Conservation (phyloP, 2,113 vertebrate genomes). For the Upupa epops region DNA sequence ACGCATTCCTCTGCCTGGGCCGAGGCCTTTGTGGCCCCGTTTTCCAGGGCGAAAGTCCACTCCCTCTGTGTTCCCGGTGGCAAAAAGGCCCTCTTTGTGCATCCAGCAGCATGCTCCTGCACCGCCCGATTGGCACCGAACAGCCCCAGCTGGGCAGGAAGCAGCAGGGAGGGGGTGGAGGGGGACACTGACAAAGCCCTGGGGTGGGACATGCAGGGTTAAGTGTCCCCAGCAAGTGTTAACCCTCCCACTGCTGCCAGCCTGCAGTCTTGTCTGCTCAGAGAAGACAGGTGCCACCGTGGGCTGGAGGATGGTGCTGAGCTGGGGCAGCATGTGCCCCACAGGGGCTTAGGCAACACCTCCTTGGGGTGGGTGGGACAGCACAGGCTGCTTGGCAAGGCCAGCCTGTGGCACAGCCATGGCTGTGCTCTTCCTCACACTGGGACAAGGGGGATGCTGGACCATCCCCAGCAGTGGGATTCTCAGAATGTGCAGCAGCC, state of each 20-base stretch:
- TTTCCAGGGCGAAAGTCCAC: slow-evolving; percentile 69
- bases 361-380: background rate
- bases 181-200: slow-evolving; percentile 25
- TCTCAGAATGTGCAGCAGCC: background rate
- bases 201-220: slow-evolving; percentile 59
- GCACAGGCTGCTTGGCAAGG: background rate
- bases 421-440: background rate
- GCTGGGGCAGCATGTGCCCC: fast-evolving
- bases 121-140: slow-evolving; percentile 73
- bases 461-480: background rate
- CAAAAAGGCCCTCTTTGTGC: slow-evolving; percentile 76
- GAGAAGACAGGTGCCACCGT: background rate
- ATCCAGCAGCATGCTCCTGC: slow-evolving; percentile 41
- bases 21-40: slow-evolving; percentile 69
- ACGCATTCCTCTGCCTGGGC: slow-evolving; percentile 63
- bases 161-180: slow-evolving; percentile 58
- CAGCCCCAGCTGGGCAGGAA: slow-evolving; percentile 86
- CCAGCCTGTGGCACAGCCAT: background rate
- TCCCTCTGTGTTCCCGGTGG: slow-evolving; percentile 63
- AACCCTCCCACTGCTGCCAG: slow-evolving; percentile 45
- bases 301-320: background rate
- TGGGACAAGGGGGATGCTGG: background rate
- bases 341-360: fast-evolving
- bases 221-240: slow-evolving; percentile 10
- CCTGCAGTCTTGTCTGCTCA: background rate